Evolutionary conservation across 2,113 vertebrate genomes (phyloP).

Genomic region (Antigone vipio): DNA sequence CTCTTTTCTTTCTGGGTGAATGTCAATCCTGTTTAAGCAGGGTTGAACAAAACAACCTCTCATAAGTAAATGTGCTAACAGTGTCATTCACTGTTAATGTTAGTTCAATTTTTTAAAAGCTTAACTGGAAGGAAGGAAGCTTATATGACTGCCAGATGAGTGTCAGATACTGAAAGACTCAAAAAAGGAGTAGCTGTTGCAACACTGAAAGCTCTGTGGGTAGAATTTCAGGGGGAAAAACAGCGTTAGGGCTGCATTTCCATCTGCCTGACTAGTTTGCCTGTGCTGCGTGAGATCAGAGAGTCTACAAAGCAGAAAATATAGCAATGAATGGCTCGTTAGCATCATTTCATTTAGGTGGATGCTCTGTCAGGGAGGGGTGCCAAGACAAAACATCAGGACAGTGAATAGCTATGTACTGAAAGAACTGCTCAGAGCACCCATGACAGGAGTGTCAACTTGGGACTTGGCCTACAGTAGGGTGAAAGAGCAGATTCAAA

Average conservation of each 20-base stretch:
- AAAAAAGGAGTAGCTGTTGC: neutral
- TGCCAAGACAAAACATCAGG: neutral
- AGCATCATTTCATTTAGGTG: neutral
- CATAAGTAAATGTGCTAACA: neutral
- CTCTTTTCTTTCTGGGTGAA: neutral
- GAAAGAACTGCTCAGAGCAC: neutral
- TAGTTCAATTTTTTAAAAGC: neutral
- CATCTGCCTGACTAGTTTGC: neutral
- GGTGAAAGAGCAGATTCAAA: neutral
- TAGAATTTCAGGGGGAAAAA: neutral
- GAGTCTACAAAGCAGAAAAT: neutral
- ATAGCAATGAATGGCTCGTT: neutral
- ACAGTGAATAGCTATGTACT: neutral
- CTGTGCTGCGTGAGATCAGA: neutral
- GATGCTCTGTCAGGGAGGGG: neutral
- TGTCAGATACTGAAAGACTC: neutral
- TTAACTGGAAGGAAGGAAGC: neutral
- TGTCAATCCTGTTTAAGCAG: neutral
- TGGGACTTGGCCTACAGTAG: neutral
- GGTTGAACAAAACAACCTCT: neutral
- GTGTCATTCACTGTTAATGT: neutral
- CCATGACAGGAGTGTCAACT: fast-evolving
- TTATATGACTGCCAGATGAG: neutral
- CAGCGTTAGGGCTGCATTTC: neutral
- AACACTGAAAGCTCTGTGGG: neutral